These are phyloP conservation scores for Melanocharis versteri DNA, from an alignment of 2,113 vertebrate genomes.

Conservation along the genomic window DNA sequence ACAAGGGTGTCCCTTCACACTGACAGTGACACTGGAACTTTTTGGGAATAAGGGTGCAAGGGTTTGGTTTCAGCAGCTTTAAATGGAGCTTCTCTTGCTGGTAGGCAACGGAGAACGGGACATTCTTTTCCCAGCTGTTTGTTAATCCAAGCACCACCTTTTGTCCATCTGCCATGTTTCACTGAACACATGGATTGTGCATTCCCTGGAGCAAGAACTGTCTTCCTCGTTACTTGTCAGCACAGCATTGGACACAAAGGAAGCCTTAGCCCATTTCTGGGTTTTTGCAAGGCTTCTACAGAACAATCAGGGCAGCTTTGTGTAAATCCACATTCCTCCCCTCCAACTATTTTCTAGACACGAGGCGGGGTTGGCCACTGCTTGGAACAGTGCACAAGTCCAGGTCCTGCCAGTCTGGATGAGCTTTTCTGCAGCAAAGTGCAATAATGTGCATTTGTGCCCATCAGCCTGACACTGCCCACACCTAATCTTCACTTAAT, in stretches of 20 bases:
- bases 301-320: background rate
- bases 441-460: background rate
- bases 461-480: background rate
- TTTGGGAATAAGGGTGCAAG: background rate
- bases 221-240: slow-evolving; percentile 37
- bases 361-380: background rate
- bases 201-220: slow-evolving; percentile 49
- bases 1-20: background rate
- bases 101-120: background rate
- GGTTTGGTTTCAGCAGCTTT: background rate
- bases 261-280: background rate
- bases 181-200: slow-evolving; percentile 48
- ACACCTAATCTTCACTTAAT: background rate
- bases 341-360: background rate
- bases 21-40: background rate
- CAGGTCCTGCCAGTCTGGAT: background rate
- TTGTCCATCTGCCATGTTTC: slow-evolving; percentile 52
- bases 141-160: slow-evolving; percentile 39
- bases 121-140: background rate
- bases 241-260: background rate
- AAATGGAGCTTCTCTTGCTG: background rate
- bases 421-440: background rate
- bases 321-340: background rate
- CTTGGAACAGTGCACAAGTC: background rate
- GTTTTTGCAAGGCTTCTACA: background rate